Conservation (phyloP, 2,888 invertebrate species). For the Venusia cambrica region DNA sequence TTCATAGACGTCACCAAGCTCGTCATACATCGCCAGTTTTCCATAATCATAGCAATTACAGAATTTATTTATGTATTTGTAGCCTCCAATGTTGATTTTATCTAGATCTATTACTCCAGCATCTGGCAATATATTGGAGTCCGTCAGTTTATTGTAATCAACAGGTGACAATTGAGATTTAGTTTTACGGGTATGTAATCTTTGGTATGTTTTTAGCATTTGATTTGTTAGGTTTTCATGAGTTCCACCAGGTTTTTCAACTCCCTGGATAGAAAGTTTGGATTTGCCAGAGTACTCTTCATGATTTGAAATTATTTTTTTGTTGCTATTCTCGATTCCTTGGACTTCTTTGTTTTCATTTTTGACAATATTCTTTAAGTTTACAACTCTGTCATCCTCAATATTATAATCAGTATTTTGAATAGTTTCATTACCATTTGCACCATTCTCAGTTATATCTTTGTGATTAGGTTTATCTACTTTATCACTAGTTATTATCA, state of each 20-base stretch:
- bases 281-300: conserved; percentile 36
- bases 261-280: conserved; percentile 57
- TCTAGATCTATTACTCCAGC: conserved; percentile 12
- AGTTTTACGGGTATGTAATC: conserved; percentile 29
- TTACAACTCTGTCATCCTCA: conserved; percentile 1
- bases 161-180: conserved; percentile 6
- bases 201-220: conserved; percentile 47
- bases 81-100: conserved; percentile 7
- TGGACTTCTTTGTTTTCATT: conserved; percentile 11
- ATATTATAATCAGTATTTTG: background rate
- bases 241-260: conserved; percentile 63
- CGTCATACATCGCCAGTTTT: conserved; percentile 43
- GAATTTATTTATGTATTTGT: conserved; percentile 28
- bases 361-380: conserved; percentile 1
- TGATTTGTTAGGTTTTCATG: conserved; percentile 13
- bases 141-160: conserved; percentile 1
- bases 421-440: background rate
- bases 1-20: conserved; percentile 42
- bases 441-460: background rate
- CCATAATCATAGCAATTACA: conserved; percentile 68
- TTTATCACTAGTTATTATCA: background rate
- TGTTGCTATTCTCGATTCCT: conserved; percentile 14
- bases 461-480: conserved; percentile 1
- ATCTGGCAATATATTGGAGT: conserved; percentile 14
- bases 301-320: conserved; percentile 15